Percentiles rank a stretch among this genome's conserved stretches.
Evolutionary conservation across 1,140 invertebrate species (phyloP).

Genomic region (Nebria ingens): DNA sequence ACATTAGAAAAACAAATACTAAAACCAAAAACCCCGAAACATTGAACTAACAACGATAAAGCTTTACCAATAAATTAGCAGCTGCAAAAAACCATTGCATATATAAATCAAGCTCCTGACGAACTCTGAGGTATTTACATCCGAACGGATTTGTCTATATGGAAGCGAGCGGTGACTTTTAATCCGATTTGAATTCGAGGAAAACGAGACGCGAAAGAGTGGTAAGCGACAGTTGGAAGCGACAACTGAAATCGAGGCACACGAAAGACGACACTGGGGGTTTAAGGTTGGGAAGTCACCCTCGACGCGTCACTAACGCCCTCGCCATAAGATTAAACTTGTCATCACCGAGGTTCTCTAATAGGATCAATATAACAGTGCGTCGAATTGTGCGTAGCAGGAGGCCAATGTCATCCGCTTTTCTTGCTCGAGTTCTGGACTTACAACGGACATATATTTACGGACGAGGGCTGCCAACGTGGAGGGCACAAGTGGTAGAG

Average conservation of each 20-base stretch:
- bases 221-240: conserved; percentile 3
- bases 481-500: conserved; percentile 16
- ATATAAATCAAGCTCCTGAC: background rate
- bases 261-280: background rate
- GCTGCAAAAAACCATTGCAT: background rate
- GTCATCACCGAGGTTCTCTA: conserved; percentile 16
- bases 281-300: background rate
- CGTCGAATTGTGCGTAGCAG: conserved; percentile 2
- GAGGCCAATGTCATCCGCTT: background rate
- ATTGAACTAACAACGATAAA: too few species aligned
- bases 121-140: background rate
- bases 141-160: background rate
- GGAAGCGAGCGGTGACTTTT: background rate
- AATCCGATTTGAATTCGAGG: background rate
- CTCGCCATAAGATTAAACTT: conserved; percentile 16
- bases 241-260: background rate
- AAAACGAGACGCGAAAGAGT: background rate
- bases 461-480: too few species aligned
- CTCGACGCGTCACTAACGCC: background rate
- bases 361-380: conserved; percentile 16
- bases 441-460: too few species aligned
- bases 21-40: too few species aligned
- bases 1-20: too few species aligned
- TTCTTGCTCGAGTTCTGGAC: background rate
- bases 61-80: background rate